Percentiles rank a stretch among this genome's conserved stretches.
Evolutionary conservation across 2,888 invertebrate species (phyloP).

Genomic region (Pollenia amentaria): DNA sequence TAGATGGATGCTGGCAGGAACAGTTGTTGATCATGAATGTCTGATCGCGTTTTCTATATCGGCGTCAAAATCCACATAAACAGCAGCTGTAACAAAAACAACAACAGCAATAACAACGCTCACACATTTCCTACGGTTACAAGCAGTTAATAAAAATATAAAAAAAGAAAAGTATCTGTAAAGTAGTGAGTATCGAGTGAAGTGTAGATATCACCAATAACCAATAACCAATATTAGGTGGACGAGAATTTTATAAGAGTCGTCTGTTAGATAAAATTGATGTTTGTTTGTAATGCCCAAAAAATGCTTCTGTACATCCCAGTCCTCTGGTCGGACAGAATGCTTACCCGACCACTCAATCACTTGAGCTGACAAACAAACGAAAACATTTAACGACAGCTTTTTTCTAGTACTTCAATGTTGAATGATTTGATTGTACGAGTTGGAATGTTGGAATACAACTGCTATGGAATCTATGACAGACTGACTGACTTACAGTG

Average conservation of each 20-base stretch:
- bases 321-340: conserved; percentile 19
- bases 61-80: conserved; percentile 71
- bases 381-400: conserved; percentile 69
- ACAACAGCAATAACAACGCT: conserved; percentile 62
- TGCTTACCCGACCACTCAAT: conserved; percentile 63
- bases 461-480: conserved; percentile 17
- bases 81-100: conserved; percentile 66
- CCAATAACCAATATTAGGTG: conserved; percentile 60
- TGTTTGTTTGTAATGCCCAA: conserved; percentile 64
- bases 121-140: conserved; percentile 71
- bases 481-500: conserved; percentile 6
- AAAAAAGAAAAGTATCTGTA: conserved; percentile 7
- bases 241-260: conserved; percentile 33
- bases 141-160: conserved; percentile 54
- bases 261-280: conserved; percentile 35
- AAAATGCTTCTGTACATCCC: conserved; percentile 67
- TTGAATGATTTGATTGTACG: conserved; percentile 37
- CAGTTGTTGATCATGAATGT: conserved; percentile 71
- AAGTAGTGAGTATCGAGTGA: conserved; percentile 1
- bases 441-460: conserved; percentile 26
- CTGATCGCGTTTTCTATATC: conserved; percentile 74
- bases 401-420: conserved; percentile 31
- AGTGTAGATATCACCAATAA: conserved; percentile 54
- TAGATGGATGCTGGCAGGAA: conserved; percentile 44
- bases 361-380: conserved; percentile 68